Evolutionary conservation across 30 jellyfish, hydroid and myxozoan species (phyloP).

Genomic region (Turritopsis rubra): DNA sequence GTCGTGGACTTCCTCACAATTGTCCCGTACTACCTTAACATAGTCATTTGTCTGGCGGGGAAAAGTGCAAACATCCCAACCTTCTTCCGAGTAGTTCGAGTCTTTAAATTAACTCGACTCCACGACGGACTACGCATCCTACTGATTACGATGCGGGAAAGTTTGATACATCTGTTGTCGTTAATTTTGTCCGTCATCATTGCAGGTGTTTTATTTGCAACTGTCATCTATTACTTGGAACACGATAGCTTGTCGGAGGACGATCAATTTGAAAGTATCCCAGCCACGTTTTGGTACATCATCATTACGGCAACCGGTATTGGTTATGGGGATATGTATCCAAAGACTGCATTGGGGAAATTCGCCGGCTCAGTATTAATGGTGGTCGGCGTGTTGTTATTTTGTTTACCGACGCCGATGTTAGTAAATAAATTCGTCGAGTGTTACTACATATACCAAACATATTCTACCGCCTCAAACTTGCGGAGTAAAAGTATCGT

Average conservation of each 20-base stretch:
- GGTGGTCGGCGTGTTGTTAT: slow-evolving; percentile 60
- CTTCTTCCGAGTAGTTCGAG: slow-evolving; percentile 53
- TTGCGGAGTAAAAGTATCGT: slow-evolving; percentile 55
- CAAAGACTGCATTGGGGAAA: slow-evolving; percentile 58
- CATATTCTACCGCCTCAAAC: slow-evolving; percentile 23
- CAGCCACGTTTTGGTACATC: slow-evolving; percentile 76
- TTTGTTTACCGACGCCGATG: slow-evolving; percentile 85
- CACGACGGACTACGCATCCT: slow-evolving; percentile 66
- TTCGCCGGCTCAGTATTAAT: slow-evolving; percentile 61
- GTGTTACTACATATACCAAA: slow-evolving; percentile 53
- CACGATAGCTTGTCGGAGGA: background rate
- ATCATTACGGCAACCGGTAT: slow-evolving; percentile 76
- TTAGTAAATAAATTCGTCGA: slow-evolving; percentile 73
- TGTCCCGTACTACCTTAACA: slow-evolving; percentile 32
- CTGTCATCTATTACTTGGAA: slow-evolving; percentile 53
- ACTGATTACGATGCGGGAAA: slow-evolving; percentile 50
- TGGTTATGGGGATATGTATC: slow-evolving; percentile 88
- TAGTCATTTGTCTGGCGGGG: slow-evolving; percentile 4
- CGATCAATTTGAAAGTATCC: slow-evolving; percentile 45
- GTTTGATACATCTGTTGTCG: slow-evolving; percentile 49
- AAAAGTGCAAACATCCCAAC: background rate
- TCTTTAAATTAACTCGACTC: slow-evolving; percentile 61
- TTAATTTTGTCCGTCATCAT: slow-evolving; percentile 35
- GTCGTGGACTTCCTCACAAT: slow-evolving; percentile 47
- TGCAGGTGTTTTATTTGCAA: slow-evolving; percentile 57